phyloP scores from a whole-genome alignment of 2,797 vertebrate species.

The Amazona finschi region DNA sequence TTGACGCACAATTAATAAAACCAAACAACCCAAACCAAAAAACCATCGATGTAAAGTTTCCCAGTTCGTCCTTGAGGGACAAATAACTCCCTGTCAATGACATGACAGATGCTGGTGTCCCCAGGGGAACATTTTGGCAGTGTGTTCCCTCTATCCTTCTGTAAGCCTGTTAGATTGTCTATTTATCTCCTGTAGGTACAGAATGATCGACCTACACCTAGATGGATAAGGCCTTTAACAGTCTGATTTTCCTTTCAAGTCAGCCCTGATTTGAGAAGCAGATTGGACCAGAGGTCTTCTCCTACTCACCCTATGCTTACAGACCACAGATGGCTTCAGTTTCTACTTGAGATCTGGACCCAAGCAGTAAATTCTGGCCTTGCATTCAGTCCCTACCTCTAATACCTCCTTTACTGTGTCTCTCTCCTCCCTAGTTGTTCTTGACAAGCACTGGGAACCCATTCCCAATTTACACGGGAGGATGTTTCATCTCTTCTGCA shows the following conservation, averaged over 20 bases:
- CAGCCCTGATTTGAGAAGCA: neutral
- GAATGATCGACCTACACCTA: neutral
- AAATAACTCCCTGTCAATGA: neutral
- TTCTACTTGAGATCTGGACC: neutral
- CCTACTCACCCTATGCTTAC: neutral
- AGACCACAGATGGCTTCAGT: neutral
- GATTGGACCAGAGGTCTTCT: neutral
- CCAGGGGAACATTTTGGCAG: neutral
- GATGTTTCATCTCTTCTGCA: neutral
- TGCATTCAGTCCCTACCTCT: neutral
- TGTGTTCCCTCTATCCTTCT: neutral
- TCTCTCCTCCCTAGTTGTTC: neutral
- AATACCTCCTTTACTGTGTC: neutral
- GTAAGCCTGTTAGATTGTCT: neutral
- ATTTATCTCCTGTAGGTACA: neutral
- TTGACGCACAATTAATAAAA: neutral
- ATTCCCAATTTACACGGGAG: neutral
- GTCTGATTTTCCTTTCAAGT: neutral
- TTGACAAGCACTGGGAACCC: neutral
- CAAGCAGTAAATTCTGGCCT: neutral
- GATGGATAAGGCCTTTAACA: neutral
- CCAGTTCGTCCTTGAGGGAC: fast-evolving
- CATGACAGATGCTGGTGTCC: neutral
- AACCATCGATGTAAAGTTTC: neutral
- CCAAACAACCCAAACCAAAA: neutral